Percentiles rank a stretch among this genome's conserved stretches.
Evolutionary conservation across 2,888 invertebrate species (phyloP).

Genomic region (Nymphalis polychloros): DNA sequence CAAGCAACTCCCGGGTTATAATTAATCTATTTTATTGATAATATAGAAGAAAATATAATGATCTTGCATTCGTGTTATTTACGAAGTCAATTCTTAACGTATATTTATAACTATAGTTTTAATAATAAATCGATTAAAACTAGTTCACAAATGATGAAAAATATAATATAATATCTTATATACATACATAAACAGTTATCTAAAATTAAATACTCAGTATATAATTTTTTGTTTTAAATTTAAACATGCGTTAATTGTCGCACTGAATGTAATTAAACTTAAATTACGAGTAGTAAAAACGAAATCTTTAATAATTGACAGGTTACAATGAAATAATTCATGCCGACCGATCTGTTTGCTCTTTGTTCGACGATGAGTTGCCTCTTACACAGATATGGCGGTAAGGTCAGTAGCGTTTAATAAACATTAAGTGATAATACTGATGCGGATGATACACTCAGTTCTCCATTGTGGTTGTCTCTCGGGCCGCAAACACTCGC

Average conservation of each 20-base stretch:
- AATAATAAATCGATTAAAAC: background rate
- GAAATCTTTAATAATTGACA: background rate
- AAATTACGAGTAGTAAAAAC: background rate
- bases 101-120: too few species aligned
- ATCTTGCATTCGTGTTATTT: background rate
- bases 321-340: background rate
- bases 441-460: slow-evolving; percentile 42
- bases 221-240: too few species aligned
- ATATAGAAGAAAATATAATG: background rate
- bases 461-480: slow-evolving; percentile 33
- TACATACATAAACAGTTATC: background rate
- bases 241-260: background rate
- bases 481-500: slow-evolving; percentile 37
- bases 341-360: slow-evolving; percentile 14
- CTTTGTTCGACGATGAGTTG: slow-evolving; percentile 37
- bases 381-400: slow-evolving; percentile 39
- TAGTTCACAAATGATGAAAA: background rate
- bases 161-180: background rate
- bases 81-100: too few species aligned
- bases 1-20: background rate
- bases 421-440: slow-evolving; percentile 48
- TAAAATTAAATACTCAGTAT: too few species aligned
- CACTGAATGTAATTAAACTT: background rate
- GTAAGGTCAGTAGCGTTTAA: slow-evolving; percentile 42
- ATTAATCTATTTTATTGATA: background rate